Evolutionary conservation across 2,797 vertebrate species (phyloP), one percentile per base, ranked within the genome.

Genomic region (Sebastolobus altivelis): DNA sequence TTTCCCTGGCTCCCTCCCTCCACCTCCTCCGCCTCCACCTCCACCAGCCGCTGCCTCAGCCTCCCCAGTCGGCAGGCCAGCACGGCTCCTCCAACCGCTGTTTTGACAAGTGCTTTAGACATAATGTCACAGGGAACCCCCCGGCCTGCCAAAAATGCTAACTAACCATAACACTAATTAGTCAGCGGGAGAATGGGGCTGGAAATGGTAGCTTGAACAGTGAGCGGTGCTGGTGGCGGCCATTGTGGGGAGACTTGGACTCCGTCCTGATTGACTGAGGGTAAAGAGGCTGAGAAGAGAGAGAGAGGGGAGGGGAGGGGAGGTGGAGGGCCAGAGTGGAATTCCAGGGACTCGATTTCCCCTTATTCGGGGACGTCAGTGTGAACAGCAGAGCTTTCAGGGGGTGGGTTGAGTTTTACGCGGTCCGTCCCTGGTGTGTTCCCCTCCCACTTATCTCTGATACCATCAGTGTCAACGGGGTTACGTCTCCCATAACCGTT

Each of bases 101-200:
- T 94, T 95, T 95, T 95, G 93, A 95, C 92, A 95, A 93, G 92
- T 92, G 91, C 91, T 94, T 93, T 90, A 91, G 93, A 95, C 91
- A 91, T 93, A 93, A 94, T 94, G 93, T 94, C 93, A 93, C 89
- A 83, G 91, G 83, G 90, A 94, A 91, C 85, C 91, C 80, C 84
- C 33, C n/a, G 9, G 89, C 81, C 88, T 88, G 92, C 92, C 93
- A 94, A 87, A 93, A 94, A 92, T 85, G 89, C 91, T 92, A 95
- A 95, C 90, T 92, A 94, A 92, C 93, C 93, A 94, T 94, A 94
- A 95, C 92, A 94, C 82, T 90, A 95, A 95, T 96, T 94, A 95
- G 90, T 93, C 92, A 91, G 87, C 62, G 18, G 88, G 86, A 93
- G 89, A 93, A 91, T 79, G 79, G 77, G 79, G 40, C 82, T 89